These are phyloP conservation scores for Cremastinae sp. DNA, from an alignment of 2,888 invertebrate genomes.

Conservation along the genomic window DNA sequence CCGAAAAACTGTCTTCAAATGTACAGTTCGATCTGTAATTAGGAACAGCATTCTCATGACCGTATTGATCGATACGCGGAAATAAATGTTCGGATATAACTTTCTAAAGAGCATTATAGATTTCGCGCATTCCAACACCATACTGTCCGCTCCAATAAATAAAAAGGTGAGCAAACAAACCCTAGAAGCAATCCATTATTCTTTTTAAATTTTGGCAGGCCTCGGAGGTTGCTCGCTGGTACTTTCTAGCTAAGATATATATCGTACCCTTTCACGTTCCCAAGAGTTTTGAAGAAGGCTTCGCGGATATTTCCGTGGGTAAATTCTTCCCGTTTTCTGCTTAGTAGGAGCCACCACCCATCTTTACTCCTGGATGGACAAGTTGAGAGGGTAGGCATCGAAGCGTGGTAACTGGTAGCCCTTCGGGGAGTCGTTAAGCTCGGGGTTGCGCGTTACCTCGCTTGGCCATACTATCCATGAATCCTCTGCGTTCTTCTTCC, in stretches of 20 bases:
- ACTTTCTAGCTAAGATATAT: conserved; percentile 36
- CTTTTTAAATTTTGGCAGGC: conserved; percentile 65
- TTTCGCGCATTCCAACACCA: no score
- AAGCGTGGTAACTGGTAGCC: conserved; percentile 79
- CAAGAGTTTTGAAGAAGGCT: conserved; percentile 48
- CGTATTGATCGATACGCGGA: no score
- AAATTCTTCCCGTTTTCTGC: conserved; percentile 48
- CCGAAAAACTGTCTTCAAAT: no score
- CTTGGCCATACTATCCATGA: conserved; percentile 64
- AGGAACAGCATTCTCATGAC: no score
- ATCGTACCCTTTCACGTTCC: conserved; percentile 69
- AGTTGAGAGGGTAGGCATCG: conserved; percentile 79
- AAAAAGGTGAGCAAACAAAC: no score
- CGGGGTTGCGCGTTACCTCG: conserved; percentile 73
- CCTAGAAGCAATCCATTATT: conserved; percentile 23
- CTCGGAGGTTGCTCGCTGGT: conserved; percentile 20
- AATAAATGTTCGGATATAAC: no score
- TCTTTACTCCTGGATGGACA: conserved; percentile 78
- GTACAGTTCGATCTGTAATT: no score
- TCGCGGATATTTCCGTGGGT: conserved; percentile 69
- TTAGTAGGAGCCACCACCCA: conserved; percentile 71
- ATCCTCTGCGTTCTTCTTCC: conserved; percentile 54
- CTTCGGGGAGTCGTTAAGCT: conserved; percentile 80
- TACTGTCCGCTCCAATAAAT: no score
- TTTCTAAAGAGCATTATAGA: no score